A percentile compares a stretch with the other conserved stretches of the same genome.
phyloP scores from a whole-genome alignment of 2,797 vertebrate genomes.

The Limnodromus scolopaceus region DNA sequence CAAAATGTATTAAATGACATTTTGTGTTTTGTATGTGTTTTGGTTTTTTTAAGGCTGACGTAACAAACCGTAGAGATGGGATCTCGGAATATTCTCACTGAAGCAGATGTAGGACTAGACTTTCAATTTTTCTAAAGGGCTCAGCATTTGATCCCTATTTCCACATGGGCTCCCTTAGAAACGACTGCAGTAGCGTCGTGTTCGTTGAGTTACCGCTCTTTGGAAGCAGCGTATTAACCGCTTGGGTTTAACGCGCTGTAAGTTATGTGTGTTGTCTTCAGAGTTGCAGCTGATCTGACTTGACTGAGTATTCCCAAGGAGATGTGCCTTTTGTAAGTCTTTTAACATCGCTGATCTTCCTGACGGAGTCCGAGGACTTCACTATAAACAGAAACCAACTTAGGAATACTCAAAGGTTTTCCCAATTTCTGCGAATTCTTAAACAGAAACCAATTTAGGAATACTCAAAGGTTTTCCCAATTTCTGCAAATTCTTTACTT shows the following conservation, averaged over 20 bases:
- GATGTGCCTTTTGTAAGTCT: background rate
- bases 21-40: background rate
- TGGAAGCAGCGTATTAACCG: background rate
- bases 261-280: background rate
- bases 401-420: background rate
- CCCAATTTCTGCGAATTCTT: background rate
- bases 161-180: background rate
- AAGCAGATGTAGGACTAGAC: background rate
- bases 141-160: background rate
- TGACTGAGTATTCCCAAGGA: background rate
- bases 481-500: background rate
- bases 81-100: background rate
- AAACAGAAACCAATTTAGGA: background rate
- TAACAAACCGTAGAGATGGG: background rate
- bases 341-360: background rate
- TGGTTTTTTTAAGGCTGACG: background rate
- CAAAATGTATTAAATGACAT: background rate
- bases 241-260: background rate
- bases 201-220: background rate
- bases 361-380: background rate
- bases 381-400: background rate
- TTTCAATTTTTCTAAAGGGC: background rate
- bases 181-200: rapidly evolving
- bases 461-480: background rate
- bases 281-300: background rate